Evolutionary conservation across 2,888 invertebrate genomes (phyloP).

Genomic region (Cataglyphis cursor): DNA sequence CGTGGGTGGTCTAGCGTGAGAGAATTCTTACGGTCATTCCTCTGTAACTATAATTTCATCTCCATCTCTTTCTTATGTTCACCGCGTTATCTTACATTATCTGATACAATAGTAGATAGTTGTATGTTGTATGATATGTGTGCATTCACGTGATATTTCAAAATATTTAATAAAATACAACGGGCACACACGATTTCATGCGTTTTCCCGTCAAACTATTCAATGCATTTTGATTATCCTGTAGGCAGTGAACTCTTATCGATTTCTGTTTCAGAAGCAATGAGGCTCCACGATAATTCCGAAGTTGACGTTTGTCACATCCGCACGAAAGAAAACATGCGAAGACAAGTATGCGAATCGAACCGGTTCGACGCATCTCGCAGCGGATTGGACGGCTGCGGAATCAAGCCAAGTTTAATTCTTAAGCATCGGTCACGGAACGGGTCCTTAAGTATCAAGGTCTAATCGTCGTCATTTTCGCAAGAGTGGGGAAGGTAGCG

Average conservation of each 20-base stretch:
- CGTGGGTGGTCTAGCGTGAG: slow-evolving; percentile 59
- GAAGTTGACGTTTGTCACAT: not conserved
- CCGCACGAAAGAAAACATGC: slow-evolving; percentile 37
- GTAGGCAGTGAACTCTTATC: not conserved
- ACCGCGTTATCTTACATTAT: slow-evolving; percentile 60
- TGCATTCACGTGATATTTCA: slow-evolving; percentile 6
- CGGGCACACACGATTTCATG: not conserved
- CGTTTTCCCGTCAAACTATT: not conserved
- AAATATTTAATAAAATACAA: slow-evolving; percentile 21
- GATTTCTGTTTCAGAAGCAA: not conserved
- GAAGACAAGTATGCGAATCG: slow-evolving; percentile 45
- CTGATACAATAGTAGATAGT: slow-evolving; percentile 17
- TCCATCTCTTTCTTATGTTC: slow-evolving; percentile 44
- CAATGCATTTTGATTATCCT: slow-evolving; percentile 24
- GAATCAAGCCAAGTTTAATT: slow-evolving; percentile 52
- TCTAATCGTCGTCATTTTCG: slow-evolving; percentile 48
- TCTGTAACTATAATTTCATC: slow-evolving; percentile 65
- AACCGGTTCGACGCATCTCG: slow-evolving; percentile 44
- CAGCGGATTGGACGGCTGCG: slow-evolving; percentile 41
- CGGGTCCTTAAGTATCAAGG: slow-evolving; percentile 55
- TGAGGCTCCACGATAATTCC: slow-evolving; percentile 1
- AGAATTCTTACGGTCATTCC: slow-evolving; percentile 60
- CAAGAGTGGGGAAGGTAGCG: slow-evolving; percentile 47
- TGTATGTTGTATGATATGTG: slow-evolving; percentile 69
- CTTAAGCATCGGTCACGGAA: slow-evolving; percentile 53